Percentiles rank a stretch among this genome's conserved stretches.
phyloP scores from a whole-genome alignment of 2,888 invertebrate genomes.

The Lamproptera curius region DNA sequence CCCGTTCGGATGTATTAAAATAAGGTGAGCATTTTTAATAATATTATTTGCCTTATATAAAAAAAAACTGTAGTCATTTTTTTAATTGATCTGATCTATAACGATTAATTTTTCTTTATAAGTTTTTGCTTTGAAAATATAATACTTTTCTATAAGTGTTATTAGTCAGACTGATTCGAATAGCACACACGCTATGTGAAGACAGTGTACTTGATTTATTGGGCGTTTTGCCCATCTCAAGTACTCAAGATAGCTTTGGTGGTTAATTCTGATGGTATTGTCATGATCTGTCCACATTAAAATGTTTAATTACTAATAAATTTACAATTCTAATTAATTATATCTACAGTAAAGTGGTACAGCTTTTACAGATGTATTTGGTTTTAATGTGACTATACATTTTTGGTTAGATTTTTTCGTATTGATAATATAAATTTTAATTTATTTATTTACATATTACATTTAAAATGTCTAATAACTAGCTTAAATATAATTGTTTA shows the following conservation, averaged over 20 bases:
- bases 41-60: conserved; percentile 12
- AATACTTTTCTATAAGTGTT: neutral
- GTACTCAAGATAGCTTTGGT: neutral
- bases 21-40: conserved; percentile 56
- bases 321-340: too few relatives aligned
- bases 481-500: too few relatives aligned
- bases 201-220: neutral
- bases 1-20: conserved; percentile 63
- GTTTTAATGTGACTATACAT: too few relatives aligned
- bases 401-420: too few relatives aligned
- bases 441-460: too few relatives aligned
- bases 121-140: neutral
- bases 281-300: neutral
- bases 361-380: too few relatives aligned
- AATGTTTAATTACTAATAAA: too few relatives aligned
- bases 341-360: too few relatives aligned
- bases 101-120: neutral
- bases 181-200: neutral
- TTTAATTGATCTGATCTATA: conserved; percentile 15
- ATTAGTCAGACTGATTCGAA: neutral
- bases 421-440: too few relatives aligned
- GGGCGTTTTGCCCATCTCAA: neutral
- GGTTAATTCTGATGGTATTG: neutral
- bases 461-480: too few relatives aligned
- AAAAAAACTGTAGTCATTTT: neutral